Conservation (phyloP, 2,113 vertebrate genomes). For the Gobiocypris rarus region DNA sequence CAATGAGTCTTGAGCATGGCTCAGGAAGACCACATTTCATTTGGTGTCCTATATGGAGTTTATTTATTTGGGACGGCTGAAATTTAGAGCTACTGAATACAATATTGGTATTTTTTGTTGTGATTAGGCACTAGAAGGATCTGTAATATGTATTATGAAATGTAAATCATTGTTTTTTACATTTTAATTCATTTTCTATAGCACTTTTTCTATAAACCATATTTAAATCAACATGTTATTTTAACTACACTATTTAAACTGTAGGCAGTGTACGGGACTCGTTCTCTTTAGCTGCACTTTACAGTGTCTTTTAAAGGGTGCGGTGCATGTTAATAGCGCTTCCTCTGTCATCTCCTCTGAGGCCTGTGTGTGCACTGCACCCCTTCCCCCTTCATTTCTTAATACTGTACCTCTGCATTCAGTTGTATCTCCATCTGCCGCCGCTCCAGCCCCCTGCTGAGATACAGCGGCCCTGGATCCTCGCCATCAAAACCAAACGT, state of each 20-base stretch:
- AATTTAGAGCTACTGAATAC: neutral
- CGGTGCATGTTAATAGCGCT: neutral
- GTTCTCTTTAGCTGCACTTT: neutral
- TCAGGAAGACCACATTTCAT: neutral
- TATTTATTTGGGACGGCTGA: neutral
- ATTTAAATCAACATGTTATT: neutral
- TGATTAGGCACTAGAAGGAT: neutral
- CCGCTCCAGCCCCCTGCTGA: conserved; percentile 21
- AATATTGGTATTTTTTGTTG: neutral
- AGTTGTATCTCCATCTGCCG: conserved; percentile 39
- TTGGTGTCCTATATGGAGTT: neutral
- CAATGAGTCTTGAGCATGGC: neutral
- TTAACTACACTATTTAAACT: neutral
- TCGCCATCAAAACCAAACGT: conserved; percentile 10
- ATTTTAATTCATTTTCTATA: neutral
- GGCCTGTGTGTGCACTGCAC: neutral
- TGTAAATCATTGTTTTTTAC: neutral
- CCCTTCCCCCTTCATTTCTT: conserved; percentile 44
- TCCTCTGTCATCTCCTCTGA: conserved; percentile 15
- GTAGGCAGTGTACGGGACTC: neutral
- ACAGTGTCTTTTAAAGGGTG: neutral
- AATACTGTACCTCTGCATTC: conserved; percentile 29
- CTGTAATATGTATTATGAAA: neutral
- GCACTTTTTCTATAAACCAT: neutral
- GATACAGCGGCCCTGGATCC: neutral